Conservation (phyloP, 2,113 vertebrate genomes). For the Grammomys surdaster region DNA sequence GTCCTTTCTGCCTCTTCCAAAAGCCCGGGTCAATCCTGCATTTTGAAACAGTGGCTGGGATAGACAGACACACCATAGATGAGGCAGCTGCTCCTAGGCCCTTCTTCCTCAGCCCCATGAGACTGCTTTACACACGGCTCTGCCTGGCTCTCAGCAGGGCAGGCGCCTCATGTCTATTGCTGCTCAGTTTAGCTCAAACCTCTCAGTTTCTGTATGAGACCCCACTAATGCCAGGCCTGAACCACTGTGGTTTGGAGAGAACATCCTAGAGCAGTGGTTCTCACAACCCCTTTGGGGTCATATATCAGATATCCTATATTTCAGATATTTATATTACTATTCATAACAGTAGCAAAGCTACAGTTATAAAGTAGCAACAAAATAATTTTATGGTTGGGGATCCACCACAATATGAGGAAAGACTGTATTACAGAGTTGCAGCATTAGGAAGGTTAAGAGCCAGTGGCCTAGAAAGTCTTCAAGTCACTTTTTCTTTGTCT, state of each 20-base stretch:
- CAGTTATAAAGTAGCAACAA: background rate
- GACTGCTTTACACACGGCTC: background rate
- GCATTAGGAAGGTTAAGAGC: background rate
- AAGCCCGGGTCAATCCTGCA: background rate
- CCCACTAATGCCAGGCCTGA: background rate
- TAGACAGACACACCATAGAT: background rate
- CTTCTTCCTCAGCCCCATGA: fast-evolving
- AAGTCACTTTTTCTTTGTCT: background rate
- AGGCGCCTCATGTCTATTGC: fast-evolving
- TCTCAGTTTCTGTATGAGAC: background rate
- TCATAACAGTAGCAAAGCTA: background rate
- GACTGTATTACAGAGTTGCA: background rate
- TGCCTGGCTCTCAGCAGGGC: too few relatives aligned
- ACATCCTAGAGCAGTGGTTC: background rate
- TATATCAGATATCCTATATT: background rate
- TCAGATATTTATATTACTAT: background rate
- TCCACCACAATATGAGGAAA: background rate
- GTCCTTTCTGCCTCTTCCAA: background rate
- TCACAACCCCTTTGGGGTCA: background rate
- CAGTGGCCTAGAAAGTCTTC: background rate
- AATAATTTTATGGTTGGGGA: background rate
- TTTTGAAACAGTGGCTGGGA: background rate
- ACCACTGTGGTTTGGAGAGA: background rate
- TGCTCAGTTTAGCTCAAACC: background rate
- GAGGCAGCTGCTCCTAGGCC: background rate